Evolutionary conservation across 92 coral and sea anemone genomes (phyloP).

Genomic region (Phenganax subtilis): DNA sequence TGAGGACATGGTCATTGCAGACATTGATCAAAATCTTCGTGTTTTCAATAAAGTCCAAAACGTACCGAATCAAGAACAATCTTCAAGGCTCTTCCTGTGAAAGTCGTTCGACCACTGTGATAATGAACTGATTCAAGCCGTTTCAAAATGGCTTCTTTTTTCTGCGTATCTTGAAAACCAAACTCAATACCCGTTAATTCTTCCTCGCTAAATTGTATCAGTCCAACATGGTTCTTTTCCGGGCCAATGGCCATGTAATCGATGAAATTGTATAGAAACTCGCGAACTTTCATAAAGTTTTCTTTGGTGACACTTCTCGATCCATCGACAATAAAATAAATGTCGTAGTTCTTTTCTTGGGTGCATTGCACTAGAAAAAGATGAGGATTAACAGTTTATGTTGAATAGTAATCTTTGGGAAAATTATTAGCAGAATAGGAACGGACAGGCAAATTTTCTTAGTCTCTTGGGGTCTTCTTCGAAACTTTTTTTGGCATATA

Average conservation of each 20-base stretch:
- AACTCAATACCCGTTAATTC: background rate
- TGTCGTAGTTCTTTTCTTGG: conserved; percentile 2
- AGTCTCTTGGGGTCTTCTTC: too few relatives aligned
- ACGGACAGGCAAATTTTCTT: too few relatives aligned
- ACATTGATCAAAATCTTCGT: background rate
- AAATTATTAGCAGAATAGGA: background rate
- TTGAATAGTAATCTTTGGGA: background rate
- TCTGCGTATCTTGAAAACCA: conserved; percentile 6
- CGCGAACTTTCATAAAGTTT: background rate
- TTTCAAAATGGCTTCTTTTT: conserved; percentile 6
- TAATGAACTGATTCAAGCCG: background rate
- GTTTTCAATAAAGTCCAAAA: background rate
- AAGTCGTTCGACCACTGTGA: background rate
- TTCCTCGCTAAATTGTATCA: conserved; percentile 27
- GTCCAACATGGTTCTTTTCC: conserved; percentile 18
- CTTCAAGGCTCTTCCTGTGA: conserved; percentile 8
- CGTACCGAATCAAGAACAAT: conserved; percentile 18
- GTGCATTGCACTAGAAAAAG: conserved; percentile 9
- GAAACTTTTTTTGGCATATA: too few relatives aligned
- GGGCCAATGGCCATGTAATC: background rate
- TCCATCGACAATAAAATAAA: conserved; percentile 25
- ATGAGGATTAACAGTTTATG: background rate
- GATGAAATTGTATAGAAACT: background rate
- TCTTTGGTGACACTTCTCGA: background rate
- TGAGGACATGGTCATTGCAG: background rate